Evolutionary conservation across 2,797 vertebrate genomes (phyloP).

Genomic region (Todus mexicanus): DNA sequence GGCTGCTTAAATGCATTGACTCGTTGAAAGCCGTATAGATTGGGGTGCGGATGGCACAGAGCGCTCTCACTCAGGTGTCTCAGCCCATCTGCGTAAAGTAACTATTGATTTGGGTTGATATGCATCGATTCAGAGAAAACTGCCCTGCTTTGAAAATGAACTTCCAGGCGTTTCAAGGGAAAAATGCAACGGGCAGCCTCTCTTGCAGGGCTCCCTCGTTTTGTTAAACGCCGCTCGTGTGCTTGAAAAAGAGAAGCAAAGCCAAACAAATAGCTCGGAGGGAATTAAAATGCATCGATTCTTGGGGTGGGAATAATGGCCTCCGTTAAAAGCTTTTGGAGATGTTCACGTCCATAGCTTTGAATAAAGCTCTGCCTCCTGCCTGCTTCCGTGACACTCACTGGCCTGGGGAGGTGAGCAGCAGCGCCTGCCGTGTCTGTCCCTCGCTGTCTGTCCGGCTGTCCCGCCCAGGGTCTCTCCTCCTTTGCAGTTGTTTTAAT

Average conservation of each 20-base stretch:
- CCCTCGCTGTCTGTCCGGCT: background rate
- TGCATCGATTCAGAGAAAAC: conserved; percentile 77
- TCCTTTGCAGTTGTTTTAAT: background rate
- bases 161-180: conserved; percentile 72
- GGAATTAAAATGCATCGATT: conserved; percentile 78
- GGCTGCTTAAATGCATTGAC: conserved; percentile 65
- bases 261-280: conserved; percentile 72
- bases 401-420: background rate
- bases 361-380: conserved; percentile 25
- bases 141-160: conserved; percentile 76
- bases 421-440: background rate
- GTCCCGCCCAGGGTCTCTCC: background rate
- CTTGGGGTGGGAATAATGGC: conserved; percentile 62
- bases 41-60: conserved; percentile 55
- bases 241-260: conserved; percentile 49
- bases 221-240: conserved; percentile 50
- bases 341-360: background rate
- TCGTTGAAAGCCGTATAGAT: conserved; percentile 59
- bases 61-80: conserved; percentile 63
- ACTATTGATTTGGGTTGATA: conserved; percentile 78
- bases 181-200: background rate
- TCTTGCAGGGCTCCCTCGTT: conserved; percentile 54
- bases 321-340: conserved; percentile 69
- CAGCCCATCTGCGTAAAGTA: conserved; percentile 64
- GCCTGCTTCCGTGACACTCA: background rate